phyloP scores from a whole-genome alignment of 2,797 vertebrate genomes.

The Crocodylus rhombifer region DNA sequence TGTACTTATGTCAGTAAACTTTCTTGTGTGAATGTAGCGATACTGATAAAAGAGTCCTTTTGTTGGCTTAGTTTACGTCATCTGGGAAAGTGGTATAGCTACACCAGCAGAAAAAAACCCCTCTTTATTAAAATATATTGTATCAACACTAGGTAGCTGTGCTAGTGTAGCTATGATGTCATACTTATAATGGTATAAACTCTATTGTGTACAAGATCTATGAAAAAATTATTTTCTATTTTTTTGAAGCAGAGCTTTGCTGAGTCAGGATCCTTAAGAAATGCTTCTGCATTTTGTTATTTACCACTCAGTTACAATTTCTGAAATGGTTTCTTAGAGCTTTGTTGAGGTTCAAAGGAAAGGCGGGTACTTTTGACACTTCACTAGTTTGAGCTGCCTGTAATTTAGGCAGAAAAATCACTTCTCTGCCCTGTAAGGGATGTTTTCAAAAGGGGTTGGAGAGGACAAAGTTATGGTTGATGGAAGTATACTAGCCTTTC shows the following conservation, averaged over 20 bases:
- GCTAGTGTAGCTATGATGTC: too few species aligned
- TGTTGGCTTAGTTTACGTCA: too few species aligned
- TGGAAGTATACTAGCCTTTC: neutral
- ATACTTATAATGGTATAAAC: too few species aligned
- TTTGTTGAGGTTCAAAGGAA: too few species aligned
- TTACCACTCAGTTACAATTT: rapidly evolving
- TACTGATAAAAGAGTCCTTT: too few species aligned
- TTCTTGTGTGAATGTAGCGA: too few species aligned
- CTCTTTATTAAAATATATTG: too few species aligned
- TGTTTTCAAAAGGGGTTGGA: neutral
- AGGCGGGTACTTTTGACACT: neutral
- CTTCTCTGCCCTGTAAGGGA: neutral
- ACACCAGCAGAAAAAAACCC: too few species aligned
- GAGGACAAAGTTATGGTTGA: neutral
- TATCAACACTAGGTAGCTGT: too few species aligned
- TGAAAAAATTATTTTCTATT: neutral
- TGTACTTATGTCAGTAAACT: too few species aligned
- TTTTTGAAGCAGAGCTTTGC: neutral
- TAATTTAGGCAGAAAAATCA: neutral
- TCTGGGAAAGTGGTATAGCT: too few species aligned
- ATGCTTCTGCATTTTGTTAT: neutral
- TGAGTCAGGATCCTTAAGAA: neutral
- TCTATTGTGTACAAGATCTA: too few species aligned
- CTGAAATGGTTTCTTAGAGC: neutral
- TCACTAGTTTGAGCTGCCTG: neutral